A percentile compares a stretch with the other conserved stretches of the same genome.
phyloP scores from a whole-genome alignment of 2,888 invertebrate genomes.

The Trichacis sp. region DNA sequence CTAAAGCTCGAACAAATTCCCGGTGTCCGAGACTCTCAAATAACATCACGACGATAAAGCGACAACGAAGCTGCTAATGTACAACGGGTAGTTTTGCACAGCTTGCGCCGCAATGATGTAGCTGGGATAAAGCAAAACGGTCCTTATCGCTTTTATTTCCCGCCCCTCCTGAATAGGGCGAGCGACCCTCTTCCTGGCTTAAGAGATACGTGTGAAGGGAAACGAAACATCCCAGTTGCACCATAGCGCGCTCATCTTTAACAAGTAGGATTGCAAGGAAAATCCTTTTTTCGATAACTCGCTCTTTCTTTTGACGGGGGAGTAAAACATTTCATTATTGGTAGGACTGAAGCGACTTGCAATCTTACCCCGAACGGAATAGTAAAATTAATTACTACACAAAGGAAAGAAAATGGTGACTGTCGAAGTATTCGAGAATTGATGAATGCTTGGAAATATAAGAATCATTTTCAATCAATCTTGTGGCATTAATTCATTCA shows the following conservation, averaged over 20 bases:
- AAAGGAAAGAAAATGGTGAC: too few relatives aligned
- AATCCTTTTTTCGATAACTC: not conserved
- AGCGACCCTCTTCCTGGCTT: not conserved
- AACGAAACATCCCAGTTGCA: slow-evolving; percentile 5
- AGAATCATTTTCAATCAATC: too few relatives aligned
- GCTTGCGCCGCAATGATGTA: slow-evolving; percentile 17
- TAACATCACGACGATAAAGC: slow-evolving; percentile 16
- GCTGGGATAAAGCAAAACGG: not conserved
- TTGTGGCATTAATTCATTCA: too few relatives aligned
- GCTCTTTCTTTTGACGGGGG: not conserved
- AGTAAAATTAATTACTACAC: slow-evolving; percentile 14
- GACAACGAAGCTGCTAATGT: slow-evolving; percentile 14
- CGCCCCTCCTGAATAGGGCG: slow-evolving; percentile 2
- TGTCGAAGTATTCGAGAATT: too few relatives aligned
- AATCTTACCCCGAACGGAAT: not conserved
- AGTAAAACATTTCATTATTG: not conserved
- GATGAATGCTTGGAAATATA: too few relatives aligned
- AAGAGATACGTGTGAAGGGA: not conserved
- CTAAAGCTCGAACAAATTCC: slow-evolving; percentile 11
- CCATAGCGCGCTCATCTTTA: slow-evolving; percentile 7
- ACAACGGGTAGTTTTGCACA: slow-evolving; percentile 7
- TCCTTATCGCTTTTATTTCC: not conserved
- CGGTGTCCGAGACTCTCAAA: slow-evolving; percentile 16
- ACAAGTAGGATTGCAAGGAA: slow-evolving; percentile 19
- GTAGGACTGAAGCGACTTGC: not conserved